Percentiles rank a stretch among this genome's conserved stretches.
phyloP scores from a whole-genome alignment of 2,888 invertebrate species.

The Ormyrus labotus region DNA sequence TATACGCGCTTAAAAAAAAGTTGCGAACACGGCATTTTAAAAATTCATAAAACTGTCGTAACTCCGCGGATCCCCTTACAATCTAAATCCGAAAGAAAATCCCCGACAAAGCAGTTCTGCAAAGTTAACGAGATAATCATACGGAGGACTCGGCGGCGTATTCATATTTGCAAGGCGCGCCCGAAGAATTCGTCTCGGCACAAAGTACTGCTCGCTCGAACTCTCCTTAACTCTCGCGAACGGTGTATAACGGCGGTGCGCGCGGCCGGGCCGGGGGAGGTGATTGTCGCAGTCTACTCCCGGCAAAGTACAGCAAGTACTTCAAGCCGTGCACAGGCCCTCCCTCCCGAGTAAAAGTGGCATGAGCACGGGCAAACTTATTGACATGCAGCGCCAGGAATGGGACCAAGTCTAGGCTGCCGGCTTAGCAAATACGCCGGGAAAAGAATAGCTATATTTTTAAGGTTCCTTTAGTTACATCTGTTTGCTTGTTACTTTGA shows the following conservation, averaged over 20 bases:
- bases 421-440: neutral
- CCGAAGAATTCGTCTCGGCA: constrained; percentile 24
- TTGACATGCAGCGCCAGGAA: constrained; percentile 19
- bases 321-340: neutral
- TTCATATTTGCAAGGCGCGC: constrained; percentile 36
- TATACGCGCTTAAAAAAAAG: neutral
- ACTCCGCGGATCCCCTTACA: neutral
- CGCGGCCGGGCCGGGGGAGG: too few species aligned
- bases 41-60: neutral
- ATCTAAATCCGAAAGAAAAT: constrained; percentile 16
- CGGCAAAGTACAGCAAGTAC: constrained; percentile 32
- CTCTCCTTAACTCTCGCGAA: constrained; percentile 29
- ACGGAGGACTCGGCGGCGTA: constrained; percentile 20
- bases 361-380: constrained; percentile 35
- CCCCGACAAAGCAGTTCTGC: neutral
- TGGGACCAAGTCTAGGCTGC: neutral
- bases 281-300: neutral
- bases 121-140: constrained; percentile 39
- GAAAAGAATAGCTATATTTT: neutral
- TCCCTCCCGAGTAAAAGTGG: constrained; percentile 31
- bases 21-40: neutral
- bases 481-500: neutral
- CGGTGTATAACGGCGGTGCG: neutral
- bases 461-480: too few species aligned
- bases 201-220: constrained; percentile 24